Base-by-base conservation (phyloP, 2,113 vertebrate species). In the Protomyctophum bolini region DNA sequence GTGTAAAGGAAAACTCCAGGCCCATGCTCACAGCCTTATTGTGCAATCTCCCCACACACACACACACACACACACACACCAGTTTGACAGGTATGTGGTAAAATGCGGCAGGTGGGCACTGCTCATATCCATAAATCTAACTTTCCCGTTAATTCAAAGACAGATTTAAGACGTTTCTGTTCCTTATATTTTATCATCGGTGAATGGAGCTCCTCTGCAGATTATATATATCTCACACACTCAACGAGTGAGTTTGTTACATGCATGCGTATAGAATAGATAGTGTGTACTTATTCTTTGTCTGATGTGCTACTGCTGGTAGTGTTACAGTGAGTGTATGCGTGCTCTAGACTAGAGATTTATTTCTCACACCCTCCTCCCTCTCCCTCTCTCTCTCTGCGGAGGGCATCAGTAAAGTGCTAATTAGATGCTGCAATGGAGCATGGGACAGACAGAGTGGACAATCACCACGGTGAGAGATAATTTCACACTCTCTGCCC, bases 401-500 rank as follows among this genome's bases (percentile, higher is more conserved):
- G 58, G 65, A 46, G 58, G 49, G 63, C 72, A 73, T 83, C 82
- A 66, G 74, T 70, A 80, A 83, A 74, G 76, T 72, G 72, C 68
- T 85, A 86, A 89, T 88, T 85, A 85, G 85, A 72, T 71, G 69
- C 66, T 75, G 76, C 82, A 82, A 72, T 69, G 73, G 63, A 81
- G 86, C 80, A 73, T 80, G 71, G 68, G 82, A 74, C 71, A 61
- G 63, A 75, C 63, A 56, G 15, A 84, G 81, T 80, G 83, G 86
- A 86, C 82, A 82, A 66, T 86, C 79, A 75, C 45, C 51, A 63
- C 28, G 15, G 69, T 76, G 79, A 86, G 81, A 86, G 79, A 90
- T 88, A 80, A 90, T 90, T 89, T 91, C 88, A 86, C 88, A 90
- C 83, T 79, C 70, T 72, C 45, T 85, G 85, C 75, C 58, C 82